Percentiles rank a stretch among this genome's conserved stretches.
These are phyloP conservation scores for Chelidonichthys spinosus DNA, from an alignment of 2,797 vertebrate species.

Conservation along the genomic window DNA sequence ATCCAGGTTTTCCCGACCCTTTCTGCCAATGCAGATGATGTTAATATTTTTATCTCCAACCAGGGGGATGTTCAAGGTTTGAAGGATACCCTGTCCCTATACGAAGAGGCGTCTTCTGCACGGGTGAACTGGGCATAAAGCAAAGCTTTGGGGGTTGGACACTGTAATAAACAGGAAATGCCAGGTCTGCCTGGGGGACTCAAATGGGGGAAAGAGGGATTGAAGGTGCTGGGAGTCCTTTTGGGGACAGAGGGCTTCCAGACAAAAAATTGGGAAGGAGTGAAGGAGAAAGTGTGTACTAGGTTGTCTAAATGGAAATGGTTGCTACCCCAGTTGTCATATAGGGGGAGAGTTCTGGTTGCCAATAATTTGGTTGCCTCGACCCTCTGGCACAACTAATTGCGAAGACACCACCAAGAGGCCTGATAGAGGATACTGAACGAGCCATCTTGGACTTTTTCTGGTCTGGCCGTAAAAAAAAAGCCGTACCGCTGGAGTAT, in stretches of 20 bases:
- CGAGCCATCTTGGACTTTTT: slow-evolving; percentile 4
- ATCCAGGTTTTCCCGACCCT: background rate
- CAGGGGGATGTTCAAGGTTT: background rate
- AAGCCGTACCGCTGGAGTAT: too few relatives aligned
- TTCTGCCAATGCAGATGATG: background rate
- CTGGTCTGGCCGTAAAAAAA: background rate
- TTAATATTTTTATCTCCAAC: background rate
- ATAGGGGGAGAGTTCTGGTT: slow-evolving; percentile 1
- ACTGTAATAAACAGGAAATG: background rate
- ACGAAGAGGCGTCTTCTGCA: background rate
- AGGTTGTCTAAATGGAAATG: background rate
- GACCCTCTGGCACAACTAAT: slow-evolving; percentile 17
- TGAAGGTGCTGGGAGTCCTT: slow-evolving; percentile 3
- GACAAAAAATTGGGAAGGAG: slow-evolving; percentile 7
- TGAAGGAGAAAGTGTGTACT: background rate
- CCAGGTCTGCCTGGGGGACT: background rate
- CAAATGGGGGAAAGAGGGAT: background rate
- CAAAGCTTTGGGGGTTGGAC: background rate
- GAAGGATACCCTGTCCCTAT: background rate
- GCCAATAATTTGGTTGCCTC: slow-evolving; percentile 1
- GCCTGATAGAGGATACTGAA: background rate
- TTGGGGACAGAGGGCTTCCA: background rate
- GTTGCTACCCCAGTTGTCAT: slow-evolving; percentile 15
- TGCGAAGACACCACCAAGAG: background rate
- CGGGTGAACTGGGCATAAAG: background rate